A percentile compares a stretch with the other conserved stretches of the same genome.
phyloP scores from a whole-genome alignment of 37 sponge, comb jelly and placozoan species.

The Chondrilla cf. caribensis region DNA sequence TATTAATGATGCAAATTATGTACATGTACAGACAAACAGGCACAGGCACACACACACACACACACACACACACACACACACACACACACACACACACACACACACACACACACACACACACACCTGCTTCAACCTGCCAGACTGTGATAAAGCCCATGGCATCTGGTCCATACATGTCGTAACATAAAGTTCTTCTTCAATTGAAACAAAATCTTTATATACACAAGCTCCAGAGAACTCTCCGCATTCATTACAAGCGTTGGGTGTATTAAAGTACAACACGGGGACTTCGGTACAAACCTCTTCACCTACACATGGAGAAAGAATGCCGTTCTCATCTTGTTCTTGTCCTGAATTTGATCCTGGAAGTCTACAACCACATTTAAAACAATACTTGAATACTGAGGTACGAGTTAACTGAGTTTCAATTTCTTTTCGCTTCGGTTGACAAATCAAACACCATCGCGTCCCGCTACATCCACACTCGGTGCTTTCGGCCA shows the following conservation, averaged over 20 bases:
- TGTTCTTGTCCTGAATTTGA: no score
- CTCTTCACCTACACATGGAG: no score
- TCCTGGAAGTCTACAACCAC: no score
- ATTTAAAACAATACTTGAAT: no score
- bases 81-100: conserved; percentile 12
- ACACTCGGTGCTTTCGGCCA: not conserved
- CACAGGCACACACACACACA: not conserved
- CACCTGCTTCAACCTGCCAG: conserved; percentile 91
- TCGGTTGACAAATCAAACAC: not conserved
- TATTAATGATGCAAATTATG: no score
- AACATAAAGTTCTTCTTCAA: conserved; percentile 61
- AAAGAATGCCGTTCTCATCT: no score
- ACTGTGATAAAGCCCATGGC: conserved; percentile 86
- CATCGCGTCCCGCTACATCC: not conserved
- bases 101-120: conserved; percentile 30
- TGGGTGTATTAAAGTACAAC: no score
- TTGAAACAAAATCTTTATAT: conserved; percentile 64
- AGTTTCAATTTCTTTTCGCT: not conserved
- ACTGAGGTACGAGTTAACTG: not conserved
- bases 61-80: conserved; percentile 5
- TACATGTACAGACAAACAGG: no score
- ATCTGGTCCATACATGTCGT: conserved; percentile 44
- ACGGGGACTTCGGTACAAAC: not conserved
- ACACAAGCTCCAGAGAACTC: conserved; percentile 66
- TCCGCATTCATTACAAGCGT: not conserved